These are phyloP conservation scores for Urocitellus parryii DNA, from an alignment of 2,113 vertebrate species.

Conservation along the genomic window DNA sequence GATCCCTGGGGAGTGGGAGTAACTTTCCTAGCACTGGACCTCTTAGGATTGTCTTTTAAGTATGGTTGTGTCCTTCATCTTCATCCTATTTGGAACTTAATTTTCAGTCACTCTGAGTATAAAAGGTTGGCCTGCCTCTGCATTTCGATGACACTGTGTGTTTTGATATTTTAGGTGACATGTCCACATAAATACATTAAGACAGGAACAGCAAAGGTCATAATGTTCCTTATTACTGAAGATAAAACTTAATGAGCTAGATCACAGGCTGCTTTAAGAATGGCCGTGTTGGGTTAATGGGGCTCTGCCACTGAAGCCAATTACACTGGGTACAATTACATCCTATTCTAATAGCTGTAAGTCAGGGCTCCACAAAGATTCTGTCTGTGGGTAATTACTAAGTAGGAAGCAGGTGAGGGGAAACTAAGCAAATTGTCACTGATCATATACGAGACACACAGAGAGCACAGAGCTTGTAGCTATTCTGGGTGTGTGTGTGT, in stretches of 20 bases:
- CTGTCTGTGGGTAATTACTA: constrained; percentile 76
- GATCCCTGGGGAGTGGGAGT: background rate
- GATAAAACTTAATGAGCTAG: constrained; percentile 73
- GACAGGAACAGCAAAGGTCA: constrained; percentile 43
- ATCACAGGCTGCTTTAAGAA: constrained; percentile 61
- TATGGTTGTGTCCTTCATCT: background rate
- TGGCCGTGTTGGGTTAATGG: constrained; percentile 53
- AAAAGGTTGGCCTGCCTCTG: background rate
- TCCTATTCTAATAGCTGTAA: constrained; percentile 74
- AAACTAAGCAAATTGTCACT: constrained; percentile 60
- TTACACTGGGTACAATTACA: constrained; percentile 73
- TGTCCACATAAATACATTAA: background rate
- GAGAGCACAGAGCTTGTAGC: constrained; percentile 46
- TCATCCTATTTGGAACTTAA: background rate
- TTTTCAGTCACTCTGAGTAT: background rate
- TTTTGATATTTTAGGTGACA: constrained; percentile 62
- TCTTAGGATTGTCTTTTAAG: background rate
- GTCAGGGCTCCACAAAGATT: constrained; percentile 64
- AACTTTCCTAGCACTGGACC: background rate
- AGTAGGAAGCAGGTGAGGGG: constrained; percentile 61
- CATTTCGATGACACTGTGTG: constrained; percentile 8
- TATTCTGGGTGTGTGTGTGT: constrained; percentile 17
- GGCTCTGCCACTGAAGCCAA: constrained; percentile 68
- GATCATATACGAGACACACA: constrained; percentile 29
- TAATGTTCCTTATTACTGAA: constrained; percentile 52